Conservation (phyloP, 2,888 invertebrate genomes). For the Bombylius major region DNA sequence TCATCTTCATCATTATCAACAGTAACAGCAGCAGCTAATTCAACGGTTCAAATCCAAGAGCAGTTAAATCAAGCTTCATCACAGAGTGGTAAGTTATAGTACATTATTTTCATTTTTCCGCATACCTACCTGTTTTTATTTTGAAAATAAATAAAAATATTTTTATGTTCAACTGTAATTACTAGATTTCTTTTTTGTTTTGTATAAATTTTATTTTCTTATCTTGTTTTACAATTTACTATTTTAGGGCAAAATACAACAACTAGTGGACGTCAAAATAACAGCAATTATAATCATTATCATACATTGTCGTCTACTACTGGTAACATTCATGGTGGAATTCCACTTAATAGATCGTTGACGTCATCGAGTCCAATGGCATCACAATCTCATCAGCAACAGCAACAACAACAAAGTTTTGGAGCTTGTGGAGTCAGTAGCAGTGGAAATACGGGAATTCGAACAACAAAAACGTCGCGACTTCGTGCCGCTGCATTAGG, state of each 20-base stretch:
- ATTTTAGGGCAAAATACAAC: neutral
- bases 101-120: no score
- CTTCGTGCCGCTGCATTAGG: conserved; percentile 51
- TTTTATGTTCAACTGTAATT: no score
- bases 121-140: no score
- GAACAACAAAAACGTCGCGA: conserved; percentile 59
- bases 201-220: neutral
- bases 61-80: neutral
- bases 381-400: conserved; percentile 6
- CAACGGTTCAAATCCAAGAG: neutral
- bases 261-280: neutral
- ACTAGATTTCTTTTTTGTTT: neutral
- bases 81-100: neutral
- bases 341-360: neutral
- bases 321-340: neutral
- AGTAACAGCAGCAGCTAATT: neutral
- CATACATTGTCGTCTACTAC: neutral
- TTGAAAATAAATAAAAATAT: no score
- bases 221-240: neutral
- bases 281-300: neutral
- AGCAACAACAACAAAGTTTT: no score
- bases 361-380: conserved; percentile 10
- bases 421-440: neutral
- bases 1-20: no score
- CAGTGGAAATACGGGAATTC: neutral